A percentile compares a stretch with the other conserved stretches of the same genome.
Conservation (phyloP, 2,888 invertebrate species). For the Drosophila atripex region DNA sequence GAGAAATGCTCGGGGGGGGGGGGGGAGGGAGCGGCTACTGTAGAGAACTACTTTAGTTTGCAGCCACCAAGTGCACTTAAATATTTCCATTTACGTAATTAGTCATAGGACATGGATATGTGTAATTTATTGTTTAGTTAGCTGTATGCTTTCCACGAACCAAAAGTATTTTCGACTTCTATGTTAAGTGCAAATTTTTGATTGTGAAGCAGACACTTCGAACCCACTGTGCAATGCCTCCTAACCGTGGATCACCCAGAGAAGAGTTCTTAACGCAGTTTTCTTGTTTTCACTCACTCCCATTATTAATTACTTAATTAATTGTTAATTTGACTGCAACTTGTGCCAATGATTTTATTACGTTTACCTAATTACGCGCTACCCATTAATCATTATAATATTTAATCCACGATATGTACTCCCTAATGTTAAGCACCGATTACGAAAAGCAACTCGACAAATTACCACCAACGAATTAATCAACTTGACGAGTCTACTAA, state of each 20-base stretch:
- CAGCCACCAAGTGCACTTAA: slow-evolving; percentile 46
- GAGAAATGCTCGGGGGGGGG: slow-evolving; percentile 28
- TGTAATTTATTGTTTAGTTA: slow-evolving; percentile 19
- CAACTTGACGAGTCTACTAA: slow-evolving; percentile 51
- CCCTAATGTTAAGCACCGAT: slow-evolving; percentile 44
- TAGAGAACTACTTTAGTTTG: slow-evolving; percentile 26
- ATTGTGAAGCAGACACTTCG: slow-evolving; percentile 14
- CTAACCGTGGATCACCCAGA: slow-evolving; percentile 5
- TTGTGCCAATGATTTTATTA: slow-evolving; percentile 83
- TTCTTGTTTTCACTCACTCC: slow-evolving; percentile 36
- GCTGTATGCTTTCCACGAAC: slow-evolving; percentile 41
- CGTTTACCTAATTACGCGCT: slow-evolving; percentile 59
- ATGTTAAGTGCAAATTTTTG: slow-evolving; percentile 32
- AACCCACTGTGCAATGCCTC: slow-evolving; percentile 42
- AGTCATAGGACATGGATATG: slow-evolving; percentile 20
- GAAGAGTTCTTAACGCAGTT: slow-evolving; percentile 37
- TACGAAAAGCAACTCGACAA: slow-evolving; percentile 33
- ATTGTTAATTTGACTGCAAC: slow-evolving; percentile 81
- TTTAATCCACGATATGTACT: slow-evolving; percentile 40
- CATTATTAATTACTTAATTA: slow-evolving; percentile 40
- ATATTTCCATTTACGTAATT: slow-evolving; percentile 38
- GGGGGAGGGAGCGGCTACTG: slow-evolving; percentile 22
- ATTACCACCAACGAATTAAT: slow-evolving; percentile 30
- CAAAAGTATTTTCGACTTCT: slow-evolving; percentile 64
- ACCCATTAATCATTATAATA: slow-evolving; percentile 56